phyloP scores from a whole-genome alignment of 2,113 vertebrate genomes.

The Procavia capensis region DNA sequence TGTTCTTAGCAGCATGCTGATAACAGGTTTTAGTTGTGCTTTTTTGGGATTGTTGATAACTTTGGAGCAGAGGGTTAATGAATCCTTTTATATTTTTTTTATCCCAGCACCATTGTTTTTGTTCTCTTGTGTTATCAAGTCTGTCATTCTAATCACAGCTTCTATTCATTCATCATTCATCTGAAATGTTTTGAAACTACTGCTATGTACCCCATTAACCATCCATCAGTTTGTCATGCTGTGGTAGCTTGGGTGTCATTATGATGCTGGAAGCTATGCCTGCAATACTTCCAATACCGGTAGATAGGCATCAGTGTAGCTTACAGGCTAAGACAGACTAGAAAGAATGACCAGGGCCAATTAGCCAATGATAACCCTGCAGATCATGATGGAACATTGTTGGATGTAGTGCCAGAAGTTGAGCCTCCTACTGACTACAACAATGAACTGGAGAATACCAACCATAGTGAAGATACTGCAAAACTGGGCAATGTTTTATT shows the following conservation, averaged over 20 bases:
- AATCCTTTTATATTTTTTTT: not conserved
- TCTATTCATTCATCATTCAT: not conserved
- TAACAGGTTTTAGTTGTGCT: constrained; percentile 82
- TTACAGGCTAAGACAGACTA: not conserved
- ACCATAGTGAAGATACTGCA: not conserved
- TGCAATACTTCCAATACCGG: not conserved
- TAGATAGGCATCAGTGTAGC: not conserved
- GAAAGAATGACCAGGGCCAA: not conserved
- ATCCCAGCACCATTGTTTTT: not conserved
- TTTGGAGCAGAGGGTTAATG: not conserved
- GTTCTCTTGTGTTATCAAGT: constrained; percentile 25
- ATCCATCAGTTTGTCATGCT: not conserved
- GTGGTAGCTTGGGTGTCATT: not conserved
- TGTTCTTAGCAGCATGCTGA: constrained; percentile 68
- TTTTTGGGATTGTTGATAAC: constrained; percentile 76
- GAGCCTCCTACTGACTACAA: not conserved
- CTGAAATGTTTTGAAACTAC: constrained; percentile 1
- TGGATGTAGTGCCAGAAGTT: not conserved
- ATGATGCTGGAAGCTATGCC: not conserved
- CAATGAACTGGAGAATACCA: not conserved
- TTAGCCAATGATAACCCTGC: not conserved
- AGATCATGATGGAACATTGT: not conserved
- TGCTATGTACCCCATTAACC: not conserved
- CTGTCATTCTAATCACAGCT: not conserved
- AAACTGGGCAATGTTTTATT: not conserved